Base-by-base conservation (phyloP, 2,797 vertebrate species). In the Catharus ustulatus region DNA sequence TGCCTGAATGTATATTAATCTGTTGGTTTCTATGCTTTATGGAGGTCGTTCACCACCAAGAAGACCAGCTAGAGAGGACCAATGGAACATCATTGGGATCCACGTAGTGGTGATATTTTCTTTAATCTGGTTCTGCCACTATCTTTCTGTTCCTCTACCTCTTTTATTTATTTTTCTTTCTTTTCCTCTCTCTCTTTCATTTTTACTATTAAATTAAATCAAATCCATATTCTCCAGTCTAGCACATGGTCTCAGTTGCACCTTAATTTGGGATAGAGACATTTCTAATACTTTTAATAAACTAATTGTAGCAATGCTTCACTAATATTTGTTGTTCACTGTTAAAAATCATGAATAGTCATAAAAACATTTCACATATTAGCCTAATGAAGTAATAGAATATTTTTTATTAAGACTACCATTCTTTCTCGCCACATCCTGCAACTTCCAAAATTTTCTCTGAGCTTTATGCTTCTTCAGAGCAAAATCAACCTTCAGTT, bases 81-180 rank as follows among this genome's bases (percentile, higher is more conserved):
- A 42, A 11, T 0, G 1, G 34, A 48, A 30, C 20, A 57, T 42
- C 0, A 0, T 3, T 49, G 17, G 21, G 11, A 66, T 26, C 15
- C 17, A 36, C 1, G 0, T 17, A 30, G 8, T 12, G 9, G 11
- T 49, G 36, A 36, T 49, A 36, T 32, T 66, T 58, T 36, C 43
- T 58, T 66, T 49, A 58, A 36, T 58, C 32, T 58, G 36, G 10
- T 17, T 57, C 32, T 84, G 32, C 32, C 17, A 12, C 5, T 43
- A 13, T 43, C 27, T 51, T 43, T 66, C 32, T 49, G 10, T 32
- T 36, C 2, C 14, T 4, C n/a, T 8, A 22, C 1, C 8, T 66
- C 14, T 42, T 57, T 30, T 74, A 23, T 51, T 51, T 36, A 16
- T 49, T 57, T 64, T 6, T 58, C 26, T 43, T 51, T 15, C 22